Conservation (phyloP, 2,113 vertebrate species). For the Zonotrichia leucophrys region DNA sequence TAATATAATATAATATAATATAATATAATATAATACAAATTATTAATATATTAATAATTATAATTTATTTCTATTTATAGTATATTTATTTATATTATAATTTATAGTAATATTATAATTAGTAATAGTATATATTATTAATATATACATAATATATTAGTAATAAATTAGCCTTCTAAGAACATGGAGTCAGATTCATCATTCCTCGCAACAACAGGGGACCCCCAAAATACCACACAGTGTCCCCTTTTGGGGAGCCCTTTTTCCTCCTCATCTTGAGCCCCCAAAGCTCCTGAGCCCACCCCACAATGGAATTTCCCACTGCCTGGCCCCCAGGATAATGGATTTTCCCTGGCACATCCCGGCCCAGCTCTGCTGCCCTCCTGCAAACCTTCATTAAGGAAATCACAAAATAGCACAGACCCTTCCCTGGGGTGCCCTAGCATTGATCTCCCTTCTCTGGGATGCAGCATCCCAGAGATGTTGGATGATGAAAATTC, state of each 20-base stretch:
- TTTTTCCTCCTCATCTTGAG: neutral
- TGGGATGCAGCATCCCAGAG: neutral
- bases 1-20: too few species aligned
- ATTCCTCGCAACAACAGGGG: too few species aligned
- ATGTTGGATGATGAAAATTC: neutral
- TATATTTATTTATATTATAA: too few species aligned
- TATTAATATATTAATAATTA: too few species aligned
- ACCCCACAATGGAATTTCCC: neutral
- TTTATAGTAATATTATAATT: too few species aligned
- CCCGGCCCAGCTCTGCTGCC: neutral
- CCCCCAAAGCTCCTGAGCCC: neutral
- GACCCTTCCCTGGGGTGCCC: neutral
- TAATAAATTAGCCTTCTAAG: too few species aligned
- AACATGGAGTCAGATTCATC: too few species aligned
- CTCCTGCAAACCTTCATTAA: neutral
- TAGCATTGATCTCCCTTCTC: fast-evolving
- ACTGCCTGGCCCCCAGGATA: neutral
- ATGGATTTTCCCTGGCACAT: neutral
- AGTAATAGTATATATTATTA: too few species aligned
- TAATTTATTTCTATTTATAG: too few species aligned
- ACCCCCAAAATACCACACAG: too few species aligned
- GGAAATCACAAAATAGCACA: neutral
- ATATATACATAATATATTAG: too few species aligned
- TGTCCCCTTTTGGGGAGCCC: fast-evolving
- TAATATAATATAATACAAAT: too few species aligned